Conservation (phyloP, 1,140 invertebrate species). For the Asbolus verrucosus region DNA sequence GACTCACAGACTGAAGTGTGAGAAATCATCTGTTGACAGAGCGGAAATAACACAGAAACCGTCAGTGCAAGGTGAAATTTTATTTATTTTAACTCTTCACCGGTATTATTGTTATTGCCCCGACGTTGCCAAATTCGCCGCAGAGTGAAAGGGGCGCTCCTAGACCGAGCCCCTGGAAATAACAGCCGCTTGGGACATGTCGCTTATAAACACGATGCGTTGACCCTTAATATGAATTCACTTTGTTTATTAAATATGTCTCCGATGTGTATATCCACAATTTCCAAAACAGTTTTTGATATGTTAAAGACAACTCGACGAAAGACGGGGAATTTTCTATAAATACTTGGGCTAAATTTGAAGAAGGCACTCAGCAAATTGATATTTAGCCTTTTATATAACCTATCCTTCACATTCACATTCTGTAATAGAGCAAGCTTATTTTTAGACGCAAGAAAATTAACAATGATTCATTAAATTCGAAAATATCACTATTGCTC, state of each 20-base stretch:
- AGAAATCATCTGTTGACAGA: conserved; percentile 49
- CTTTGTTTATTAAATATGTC: conserved; percentile 37
- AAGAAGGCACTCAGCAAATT: not conserved
- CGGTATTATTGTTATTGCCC: conserved; percentile 29
- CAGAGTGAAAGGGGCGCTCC: not conserved
- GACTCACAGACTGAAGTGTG: conserved; percentile 40
- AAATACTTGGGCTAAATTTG: conserved; percentile 26
- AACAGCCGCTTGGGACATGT: too few relatives aligned
- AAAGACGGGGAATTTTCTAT: conserved; percentile 22
- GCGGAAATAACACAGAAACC: conserved; percentile 45
- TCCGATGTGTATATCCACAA: conserved; percentile 2
- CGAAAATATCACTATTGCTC: too few relatives aligned
- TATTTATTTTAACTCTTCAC: conserved; percentile 21
- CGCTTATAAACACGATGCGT: not conserved
- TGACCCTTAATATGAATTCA: conserved; percentile 1
- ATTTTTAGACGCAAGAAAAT: conserved; percentile 1
- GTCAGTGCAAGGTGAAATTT: conserved; percentile 32
- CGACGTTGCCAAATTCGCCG: conserved; percentile 3
- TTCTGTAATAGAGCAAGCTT: not conserved
- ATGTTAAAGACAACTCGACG: conserved; percentile 25
- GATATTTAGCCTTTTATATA: not conserved
- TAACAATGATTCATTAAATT: not conserved
- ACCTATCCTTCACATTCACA: not conserved
- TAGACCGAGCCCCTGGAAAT: not conserved
- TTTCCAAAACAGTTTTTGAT: conserved; percentile 34